Conservation (phyloP, 2,888 invertebrate species). For the Nipponacmea schrenckii region DNA sequence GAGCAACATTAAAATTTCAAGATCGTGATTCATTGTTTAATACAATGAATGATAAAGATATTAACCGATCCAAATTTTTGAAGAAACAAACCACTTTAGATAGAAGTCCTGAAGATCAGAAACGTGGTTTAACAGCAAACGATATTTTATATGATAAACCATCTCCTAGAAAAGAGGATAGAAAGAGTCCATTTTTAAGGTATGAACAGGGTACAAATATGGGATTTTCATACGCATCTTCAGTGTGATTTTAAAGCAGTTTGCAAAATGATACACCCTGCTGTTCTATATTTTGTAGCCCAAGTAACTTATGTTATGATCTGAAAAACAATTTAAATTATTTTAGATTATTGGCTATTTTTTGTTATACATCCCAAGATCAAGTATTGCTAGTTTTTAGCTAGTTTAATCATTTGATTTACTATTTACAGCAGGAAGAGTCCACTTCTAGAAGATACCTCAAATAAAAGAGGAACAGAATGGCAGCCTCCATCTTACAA, state of each 20-base stretch:
- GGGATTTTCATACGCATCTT: too few species aligned
- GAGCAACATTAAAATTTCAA: constrained; percentile 11
- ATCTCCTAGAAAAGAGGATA: background rate
- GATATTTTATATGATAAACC: background rate
- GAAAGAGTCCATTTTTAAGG: background rate
- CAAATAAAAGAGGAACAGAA: constrained; percentile 27
- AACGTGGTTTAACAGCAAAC: background rate
- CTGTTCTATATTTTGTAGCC: too few species aligned
- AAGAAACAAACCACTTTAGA: background rate
- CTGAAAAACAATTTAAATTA: too few species aligned
- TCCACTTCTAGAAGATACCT: constrained; percentile 30
- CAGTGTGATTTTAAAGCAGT: too few species aligned
- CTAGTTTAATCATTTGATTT: too few species aligned
- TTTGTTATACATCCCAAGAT: too few species aligned
- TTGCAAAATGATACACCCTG: too few species aligned
- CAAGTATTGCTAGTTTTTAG: too few species aligned
- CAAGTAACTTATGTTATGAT: too few species aligned
- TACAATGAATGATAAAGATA: background rate
- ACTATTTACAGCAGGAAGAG: constrained; percentile 20
- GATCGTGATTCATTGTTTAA: background rate
- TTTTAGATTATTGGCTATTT: too few species aligned
- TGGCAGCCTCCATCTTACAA: constrained; percentile 44
- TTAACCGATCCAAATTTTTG: background rate
- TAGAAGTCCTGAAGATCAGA: background rate
- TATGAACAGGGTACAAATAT: background rate